Conservation (phyloP, 1,140 invertebrate genomes). For the Drosophila navojoa region DNA sequence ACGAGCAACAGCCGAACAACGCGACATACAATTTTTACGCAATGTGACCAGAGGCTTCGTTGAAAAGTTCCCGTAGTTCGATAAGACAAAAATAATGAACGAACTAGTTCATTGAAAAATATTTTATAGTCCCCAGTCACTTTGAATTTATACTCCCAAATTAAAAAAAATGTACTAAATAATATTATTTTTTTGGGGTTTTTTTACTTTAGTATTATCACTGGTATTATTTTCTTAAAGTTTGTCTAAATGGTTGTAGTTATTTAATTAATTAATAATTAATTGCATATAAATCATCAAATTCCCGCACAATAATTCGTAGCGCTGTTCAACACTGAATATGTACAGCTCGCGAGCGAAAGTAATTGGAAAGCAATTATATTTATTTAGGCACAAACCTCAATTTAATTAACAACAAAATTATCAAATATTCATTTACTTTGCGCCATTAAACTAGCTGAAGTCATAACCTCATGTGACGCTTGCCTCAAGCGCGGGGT, state of each 20-base stretch:
- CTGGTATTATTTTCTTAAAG: too few relatives aligned
- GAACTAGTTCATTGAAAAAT: neutral
- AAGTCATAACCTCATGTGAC: conserved; percentile 31
- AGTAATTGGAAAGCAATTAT: neutral
- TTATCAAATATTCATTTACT: conserved; percentile 4
- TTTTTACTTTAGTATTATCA: too few relatives aligned
- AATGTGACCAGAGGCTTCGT: conserved; percentile 35
- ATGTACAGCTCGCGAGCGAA: too few relatives aligned
- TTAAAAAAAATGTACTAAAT: neutral
- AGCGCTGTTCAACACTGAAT: too few relatives aligned
- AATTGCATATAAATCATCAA: too few relatives aligned
- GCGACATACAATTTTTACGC: conserved; percentile 45
- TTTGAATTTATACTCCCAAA: neutral
- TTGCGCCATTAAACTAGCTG: conserved; percentile 59
- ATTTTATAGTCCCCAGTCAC: neutral
- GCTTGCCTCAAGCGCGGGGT: conserved; percentile 8
- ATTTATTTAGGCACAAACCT: neutral
- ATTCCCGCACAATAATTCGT: too few relatives aligned
- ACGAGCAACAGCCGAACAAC: conserved; percentile 54
- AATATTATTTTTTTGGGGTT: too few relatives aligned
- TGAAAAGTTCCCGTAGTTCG: conserved; percentile 15
- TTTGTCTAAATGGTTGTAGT: too few relatives aligned
- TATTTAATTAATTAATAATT: too few relatives aligned
- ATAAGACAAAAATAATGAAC: conserved; percentile 13
- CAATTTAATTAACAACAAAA: neutral